These are phyloP conservation scores for Nothocercus julius DNA, from an alignment of 2,113 vertebrate species.

Conservation along the genomic window DNA sequence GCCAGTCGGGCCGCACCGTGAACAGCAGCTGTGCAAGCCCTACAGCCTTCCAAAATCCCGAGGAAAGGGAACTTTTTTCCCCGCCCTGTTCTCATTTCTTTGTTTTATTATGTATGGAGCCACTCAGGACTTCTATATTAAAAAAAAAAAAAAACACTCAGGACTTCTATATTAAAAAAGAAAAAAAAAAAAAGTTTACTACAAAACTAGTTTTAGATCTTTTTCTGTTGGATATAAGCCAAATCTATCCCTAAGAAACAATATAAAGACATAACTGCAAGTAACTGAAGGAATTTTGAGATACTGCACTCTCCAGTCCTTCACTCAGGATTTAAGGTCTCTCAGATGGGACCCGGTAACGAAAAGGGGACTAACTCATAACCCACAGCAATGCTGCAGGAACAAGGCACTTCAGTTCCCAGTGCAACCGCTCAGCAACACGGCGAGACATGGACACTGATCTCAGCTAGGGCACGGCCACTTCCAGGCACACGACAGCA, in stretches of 20 bases:
- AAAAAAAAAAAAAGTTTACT: neutral
- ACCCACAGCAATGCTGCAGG: rapidly evolving
- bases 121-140: neutral
- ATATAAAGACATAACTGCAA: neutral
- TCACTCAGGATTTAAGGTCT: neutral
- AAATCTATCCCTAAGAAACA: neutral
- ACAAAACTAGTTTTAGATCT: neutral
- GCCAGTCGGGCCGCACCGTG: neutral
- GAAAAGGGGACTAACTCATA: neutral
- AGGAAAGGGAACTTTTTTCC: too few relatives aligned
- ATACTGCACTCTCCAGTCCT: neutral
- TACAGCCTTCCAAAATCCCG: neutral
- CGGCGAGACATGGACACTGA: rapidly evolving
- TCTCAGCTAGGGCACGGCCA: neutral
- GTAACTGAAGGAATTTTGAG: neutral
- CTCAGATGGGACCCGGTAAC: neutral
- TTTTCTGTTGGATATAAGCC: neutral
- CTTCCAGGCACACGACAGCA: neutral
- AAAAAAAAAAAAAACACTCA: too few relatives aligned
- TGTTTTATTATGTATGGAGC: too few relatives aligned
- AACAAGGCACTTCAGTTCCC: neutral
- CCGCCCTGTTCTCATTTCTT: neutral
- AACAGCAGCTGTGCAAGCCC: neutral
- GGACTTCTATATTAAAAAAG: neutral
- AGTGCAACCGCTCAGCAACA: neutral